Base-by-base conservation (phyloP, 2,888 invertebrate genomes). In the Leptinotarsa rubiginosa region DNA sequence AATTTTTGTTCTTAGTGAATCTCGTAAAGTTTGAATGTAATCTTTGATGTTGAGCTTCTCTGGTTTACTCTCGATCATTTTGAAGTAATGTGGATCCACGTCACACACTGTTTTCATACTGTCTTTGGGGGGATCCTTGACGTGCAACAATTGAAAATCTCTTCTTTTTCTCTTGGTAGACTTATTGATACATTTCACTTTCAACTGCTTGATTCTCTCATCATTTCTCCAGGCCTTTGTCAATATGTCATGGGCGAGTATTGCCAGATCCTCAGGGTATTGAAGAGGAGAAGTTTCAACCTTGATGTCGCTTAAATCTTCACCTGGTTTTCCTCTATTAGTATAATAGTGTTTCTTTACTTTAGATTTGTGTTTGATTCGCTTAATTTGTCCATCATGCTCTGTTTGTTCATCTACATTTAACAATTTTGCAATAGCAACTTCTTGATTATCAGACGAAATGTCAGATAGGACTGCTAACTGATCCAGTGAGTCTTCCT, bases 31-130 rank as follows among this genome's bases (percentile, higher is more conserved):
- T 81, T 78, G 84, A 80, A 92, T 84, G 82, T 93, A 93, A 15
- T 90, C 88, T 77, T 89, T 88, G 65, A 90, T 88, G 74, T 91
- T 91, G 77, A 92, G 90, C 78, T 89, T 90, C 80, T 90, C 89
- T 69, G 90, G 88, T 47, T 66, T 72, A 74, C 80, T 92, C 84
- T 90, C 90, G 52, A 92, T 89, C n/a, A 91, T 90, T 1, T 89
- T 89, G 83, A 92, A 93, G 85, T 92, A 93, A 76, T 91, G 90
- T 0, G 92, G 91, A 84, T 93, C 92, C 59, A 93, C 89, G 85
- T 93, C 92, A 25, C 91, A 88, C 66, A 92, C 91, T 1, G 91
- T 91, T 77, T 89, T 89, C 31, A 90, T 89, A 76, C 89, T 89
- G 54, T 80, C 81, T 1, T 84, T 76, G 52, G 87, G 86, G 16